A percentile compares a stretch with the other conserved stretches of the same genome.
Evolutionary conservation across 2,113 vertebrate genomes (phyloP).

Genomic region (Oncorhynchus clarkii): DNA sequence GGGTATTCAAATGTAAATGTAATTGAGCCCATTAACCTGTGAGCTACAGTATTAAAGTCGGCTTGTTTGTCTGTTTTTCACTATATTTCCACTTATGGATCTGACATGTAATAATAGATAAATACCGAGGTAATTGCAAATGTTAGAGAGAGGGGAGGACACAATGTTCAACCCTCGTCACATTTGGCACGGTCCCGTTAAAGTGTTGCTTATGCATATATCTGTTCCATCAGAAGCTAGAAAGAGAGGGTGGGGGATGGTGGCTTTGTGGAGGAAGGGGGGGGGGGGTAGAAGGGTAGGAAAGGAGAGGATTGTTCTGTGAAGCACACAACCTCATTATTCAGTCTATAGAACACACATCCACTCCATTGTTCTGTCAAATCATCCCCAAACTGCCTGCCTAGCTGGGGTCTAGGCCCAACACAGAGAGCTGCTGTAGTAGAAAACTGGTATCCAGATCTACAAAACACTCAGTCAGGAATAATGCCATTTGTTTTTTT

Average conservation of each 20-base stretch:
- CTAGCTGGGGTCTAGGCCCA: slow-evolving; percentile 43
- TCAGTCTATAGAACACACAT: slow-evolving; percentile 77
- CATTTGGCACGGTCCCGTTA: slow-evolving; percentile 59
- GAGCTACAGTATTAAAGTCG: neutral
- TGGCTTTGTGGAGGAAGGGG: slow-evolving; percentile 52
- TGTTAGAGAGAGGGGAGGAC: slow-evolving; percentile 30
- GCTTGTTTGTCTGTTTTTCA: neutral
- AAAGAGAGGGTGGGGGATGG: slow-evolving; percentile 55
- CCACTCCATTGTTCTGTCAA: slow-evolving; percentile 77
- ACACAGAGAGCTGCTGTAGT: slow-evolving; percentile 52
- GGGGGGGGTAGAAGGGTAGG: slow-evolving; percentile 14
- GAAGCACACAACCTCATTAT: slow-evolving; percentile 77
- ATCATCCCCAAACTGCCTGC: slow-evolving; percentile 65
- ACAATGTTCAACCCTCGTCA: slow-evolving; percentile 35
- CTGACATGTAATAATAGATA: slow-evolving; percentile 11
- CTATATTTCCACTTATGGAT: neutral
- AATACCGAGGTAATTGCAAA: slow-evolving; percentile 40
- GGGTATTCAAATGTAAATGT: neutral
- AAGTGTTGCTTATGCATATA: slow-evolving; percentile 73
- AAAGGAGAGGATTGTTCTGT: slow-evolving; percentile 57
- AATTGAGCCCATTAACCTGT: neutral
- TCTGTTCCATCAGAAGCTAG: slow-evolving; percentile 61
- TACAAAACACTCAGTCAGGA: slow-evolving; percentile 51
- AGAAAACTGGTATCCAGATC: slow-evolving; percentile 44
- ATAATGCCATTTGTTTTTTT: slow-evolving; percentile 29